These are phyloP conservation scores for Drosophila auraria DNA, from an alignment of 1,140 invertebrate genomes.

Conservation along the genomic window DNA sequence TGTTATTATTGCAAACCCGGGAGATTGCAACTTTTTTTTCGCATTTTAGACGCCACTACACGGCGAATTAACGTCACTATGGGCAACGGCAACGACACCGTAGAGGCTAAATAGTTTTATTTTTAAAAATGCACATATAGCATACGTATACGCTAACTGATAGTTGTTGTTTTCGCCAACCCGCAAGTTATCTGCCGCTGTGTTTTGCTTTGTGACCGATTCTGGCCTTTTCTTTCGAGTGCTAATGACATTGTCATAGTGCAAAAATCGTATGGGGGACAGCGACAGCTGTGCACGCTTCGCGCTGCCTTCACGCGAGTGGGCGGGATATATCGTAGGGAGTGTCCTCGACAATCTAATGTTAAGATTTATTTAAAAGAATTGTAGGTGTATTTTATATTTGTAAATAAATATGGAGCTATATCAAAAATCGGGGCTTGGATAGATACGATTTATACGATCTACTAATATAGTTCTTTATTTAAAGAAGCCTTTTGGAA, in stretches of 20 bases:
- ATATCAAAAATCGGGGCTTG: too few species aligned
- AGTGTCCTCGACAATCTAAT: too few species aligned
- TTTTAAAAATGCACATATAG: slow-evolving; percentile 55
- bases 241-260: slow-evolving; percentile 63
- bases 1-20: slow-evolving; percentile 17
- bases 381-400: too few species aligned
- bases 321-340: slow-evolving; percentile 21
- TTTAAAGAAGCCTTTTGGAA: neutral
- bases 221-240: slow-evolving; percentile 42
- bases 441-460: too few species aligned
- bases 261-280: slow-evolving; percentile 23
- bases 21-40: slow-evolving; percentile 47
- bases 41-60: slow-evolving; percentile 24
- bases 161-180: slow-evolving; percentile 38
- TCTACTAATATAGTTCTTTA: neutral
- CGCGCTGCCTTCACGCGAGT: slow-evolving; percentile 12
- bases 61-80: slow-evolving; percentile 61
- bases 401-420: too few species aligned
- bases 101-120: slow-evolving; percentile 78
- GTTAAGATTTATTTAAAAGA: too few species aligned
- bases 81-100: slow-evolving; percentile 58
- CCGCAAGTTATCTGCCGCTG: slow-evolving; percentile 50
- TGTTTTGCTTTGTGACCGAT: slow-evolving; percentile 48
- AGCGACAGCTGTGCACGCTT: slow-evolving; percentile 27
- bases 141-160: slow-evolving; percentile 16